phyloP scores from a whole-genome alignment of 2,888 invertebrate genomes.

The Drosophila buzzatii region DNA sequence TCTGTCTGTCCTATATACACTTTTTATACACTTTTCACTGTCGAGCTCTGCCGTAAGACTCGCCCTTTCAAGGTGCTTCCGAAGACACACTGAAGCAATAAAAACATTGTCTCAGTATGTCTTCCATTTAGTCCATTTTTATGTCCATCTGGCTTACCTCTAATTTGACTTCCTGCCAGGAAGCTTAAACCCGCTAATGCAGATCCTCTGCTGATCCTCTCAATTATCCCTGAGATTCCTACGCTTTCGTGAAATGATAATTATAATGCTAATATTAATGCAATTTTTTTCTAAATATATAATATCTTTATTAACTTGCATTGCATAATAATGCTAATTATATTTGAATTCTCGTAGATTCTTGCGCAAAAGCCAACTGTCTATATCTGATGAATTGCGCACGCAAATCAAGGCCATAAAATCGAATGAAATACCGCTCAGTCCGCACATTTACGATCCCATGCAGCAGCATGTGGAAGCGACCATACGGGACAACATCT shows the following conservation, averaged over 20 bases:
- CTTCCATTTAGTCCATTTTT: not conserved
- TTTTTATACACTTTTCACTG: too few species aligned
- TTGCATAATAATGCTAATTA: not conserved
- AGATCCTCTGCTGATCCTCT: not conserved
- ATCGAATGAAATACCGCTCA: slow-evolving; percentile 89
- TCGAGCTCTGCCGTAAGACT: too few species aligned
- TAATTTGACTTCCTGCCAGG: not conserved
- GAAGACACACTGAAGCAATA: too few species aligned
- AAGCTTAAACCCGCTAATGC: not conserved
- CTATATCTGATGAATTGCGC: slow-evolving; percentile 93
- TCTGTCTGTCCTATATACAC: too few species aligned
- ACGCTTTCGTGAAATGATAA: not conserved
- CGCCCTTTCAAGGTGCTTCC: too few species aligned
- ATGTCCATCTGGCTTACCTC: too few species aligned
- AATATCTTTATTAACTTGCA: too few species aligned
- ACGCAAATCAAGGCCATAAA: slow-evolving; percentile 91
- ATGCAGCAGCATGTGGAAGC: slow-evolving; percentile 93
- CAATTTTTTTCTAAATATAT: too few species aligned
- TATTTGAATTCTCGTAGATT: slow-evolving; percentile 86
- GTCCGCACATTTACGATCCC: slow-evolving; percentile 93
- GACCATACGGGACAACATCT: slow-evolving; percentile 94
- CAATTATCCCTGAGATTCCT: not conserved
- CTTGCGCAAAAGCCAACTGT: slow-evolving; percentile 92
- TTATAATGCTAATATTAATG: not conserved
- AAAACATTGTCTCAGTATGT: not conserved